Evolutionary conservation across 2,113 vertebrate genomes (phyloP).

Genomic region (Onychostoma macrolepis): DNA sequence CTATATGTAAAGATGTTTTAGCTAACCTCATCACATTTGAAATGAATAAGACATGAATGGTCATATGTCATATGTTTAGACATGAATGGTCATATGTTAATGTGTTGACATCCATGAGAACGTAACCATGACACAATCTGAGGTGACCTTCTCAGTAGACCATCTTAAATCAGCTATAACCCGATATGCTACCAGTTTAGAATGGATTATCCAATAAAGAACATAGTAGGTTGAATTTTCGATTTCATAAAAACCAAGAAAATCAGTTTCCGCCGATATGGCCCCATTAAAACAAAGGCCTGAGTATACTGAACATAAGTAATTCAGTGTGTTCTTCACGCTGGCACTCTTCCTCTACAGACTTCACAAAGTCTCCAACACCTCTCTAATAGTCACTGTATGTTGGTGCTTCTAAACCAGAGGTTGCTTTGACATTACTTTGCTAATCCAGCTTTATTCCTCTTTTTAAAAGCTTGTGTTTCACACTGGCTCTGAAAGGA

Average conservation of each 20-base stretch:
- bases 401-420: neutral
- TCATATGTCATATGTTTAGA: neutral
- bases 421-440: conserved; percentile 34
- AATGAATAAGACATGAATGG: neutral
- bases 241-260: neutral
- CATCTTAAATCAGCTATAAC: neutral
- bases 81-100: neutral
- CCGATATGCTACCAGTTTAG: neutral
- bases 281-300: neutral
- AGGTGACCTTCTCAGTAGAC: neutral
- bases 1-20: neutral
- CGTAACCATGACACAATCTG: neutral
- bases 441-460: conserved; percentile 13
- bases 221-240: neutral
- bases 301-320: neutral
- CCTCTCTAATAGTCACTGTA: conserved; percentile 21
- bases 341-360: neutral
- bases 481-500: conserved; percentile 29
- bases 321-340: neutral
- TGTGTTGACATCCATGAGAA: neutral
- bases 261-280: neutral
- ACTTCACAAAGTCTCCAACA: conserved; percentile 14
- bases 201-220: neutral
- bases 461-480: conserved; percentile 35
- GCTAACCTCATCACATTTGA: neutral